These are phyloP conservation scores for Mesembrinibis cayennensis DNA, from an alignment of 2,113 vertebrate species.

Conservation along the genomic window DNA sequence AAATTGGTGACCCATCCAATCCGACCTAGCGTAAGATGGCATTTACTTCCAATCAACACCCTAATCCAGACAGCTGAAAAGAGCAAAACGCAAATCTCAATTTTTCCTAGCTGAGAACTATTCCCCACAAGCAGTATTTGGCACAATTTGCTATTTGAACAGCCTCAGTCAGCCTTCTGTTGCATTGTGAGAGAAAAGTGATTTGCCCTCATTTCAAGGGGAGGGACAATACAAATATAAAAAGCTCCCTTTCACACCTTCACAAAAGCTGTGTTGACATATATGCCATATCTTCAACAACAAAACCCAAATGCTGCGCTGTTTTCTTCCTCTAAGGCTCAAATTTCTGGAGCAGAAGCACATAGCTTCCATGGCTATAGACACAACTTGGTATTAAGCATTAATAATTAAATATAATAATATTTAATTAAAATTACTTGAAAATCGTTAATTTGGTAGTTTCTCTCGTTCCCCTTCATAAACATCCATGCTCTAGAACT, in stretches of 20 bases:
- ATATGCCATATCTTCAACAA: not conserved
- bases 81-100: not conserved
- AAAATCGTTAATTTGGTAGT: not conserved
- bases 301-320: not conserved
- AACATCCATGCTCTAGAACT: not conserved
- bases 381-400: not conserved
- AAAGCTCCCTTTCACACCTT: not conserved
- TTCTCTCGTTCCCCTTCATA: not conserved
- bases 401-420: not conserved
- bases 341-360: not conserved
- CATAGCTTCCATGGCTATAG: not conserved
- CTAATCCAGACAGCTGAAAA: not conserved
- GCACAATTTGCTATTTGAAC: not conserved
- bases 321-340: not conserved
- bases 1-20: not conserved
- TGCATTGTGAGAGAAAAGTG: not conserved
- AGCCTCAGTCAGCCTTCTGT: not conserved
- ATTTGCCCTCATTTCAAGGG: not conserved
- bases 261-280: not conserved
- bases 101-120: not conserved
- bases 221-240: not conserved
- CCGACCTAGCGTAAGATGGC: not conserved
- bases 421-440: not conserved
- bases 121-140: not conserved
- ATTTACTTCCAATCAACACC: not conserved